Base-by-base conservation (phyloP, 53 echinoderm and acorn worm species). In the Paracentrotus lividus region DNA sequence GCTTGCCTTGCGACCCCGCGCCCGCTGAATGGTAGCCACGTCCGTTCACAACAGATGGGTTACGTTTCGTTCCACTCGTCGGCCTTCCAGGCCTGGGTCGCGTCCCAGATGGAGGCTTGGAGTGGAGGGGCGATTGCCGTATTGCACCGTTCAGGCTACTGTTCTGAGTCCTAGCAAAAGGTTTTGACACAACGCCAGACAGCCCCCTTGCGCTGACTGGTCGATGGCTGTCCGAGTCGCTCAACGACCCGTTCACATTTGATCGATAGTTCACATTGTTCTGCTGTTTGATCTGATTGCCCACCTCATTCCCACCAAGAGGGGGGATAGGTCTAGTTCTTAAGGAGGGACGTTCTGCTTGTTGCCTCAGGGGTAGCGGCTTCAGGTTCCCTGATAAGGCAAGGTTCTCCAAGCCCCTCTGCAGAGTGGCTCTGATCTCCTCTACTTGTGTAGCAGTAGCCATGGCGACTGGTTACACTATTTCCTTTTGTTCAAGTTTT, bases 351-450 rank as follows among this genome's bases (percentile, higher is more conserved):
- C 95, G 77, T 33, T 95, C 93, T 15, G 91, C 96, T 87, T 99
- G 99, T 61, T 96, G 96, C 65, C 99, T 93, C 2, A 99, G 88
- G 27, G 99, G 99, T n/a, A 99, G 90, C 1, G 96, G 99, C 89
- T 99, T 99, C 45, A 96, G 85, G 91, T 97, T 95, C 44, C 93
- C 94, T 21, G 97, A 94, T 36, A 99, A 93, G 44, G 95, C 95
- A 12, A 99, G 94, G 45, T 96, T 97, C 85, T 99, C 99, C 47
- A 99, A 86, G 27, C 99, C 97, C 15, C 99, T 93, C 90, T 97
- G 97, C 52, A 99, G 87, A n/a, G 96, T 99, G 40, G 97, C 93
- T 94, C 96, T 93, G 24, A 97, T 96, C 86, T 97, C 96, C 52
- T 99, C 94, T 34, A 96, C 95, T 57, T 99, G 96, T 90, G 90